Conservation (phyloP, 2,888 invertebrate genomes). For the Stenodema calcarata region DNA sequence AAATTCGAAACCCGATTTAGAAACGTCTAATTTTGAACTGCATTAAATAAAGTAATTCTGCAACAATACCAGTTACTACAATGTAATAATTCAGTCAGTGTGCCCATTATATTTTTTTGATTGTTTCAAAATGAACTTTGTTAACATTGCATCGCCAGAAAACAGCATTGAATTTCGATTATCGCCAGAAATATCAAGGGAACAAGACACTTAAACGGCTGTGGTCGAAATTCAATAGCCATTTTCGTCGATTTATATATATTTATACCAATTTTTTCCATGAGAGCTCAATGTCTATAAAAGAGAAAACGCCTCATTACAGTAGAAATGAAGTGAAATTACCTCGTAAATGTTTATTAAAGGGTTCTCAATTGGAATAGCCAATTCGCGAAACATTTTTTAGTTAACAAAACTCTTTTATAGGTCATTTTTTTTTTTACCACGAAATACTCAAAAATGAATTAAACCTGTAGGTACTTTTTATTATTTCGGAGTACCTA, state of each 20-base stretch:
- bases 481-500: background rate
- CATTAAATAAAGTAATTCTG: no score
- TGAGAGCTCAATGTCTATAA: background rate
- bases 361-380: background rate
- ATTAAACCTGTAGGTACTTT: background rate
- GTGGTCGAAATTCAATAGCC: background rate
- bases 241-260: background rate
- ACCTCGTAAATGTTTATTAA: background rate
- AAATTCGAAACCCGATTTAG: no score
- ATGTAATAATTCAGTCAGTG: no score
- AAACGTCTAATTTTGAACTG: no score
- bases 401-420: background rate
- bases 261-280: background rate
- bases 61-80: no score
- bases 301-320: background rate
- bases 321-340: background rate
- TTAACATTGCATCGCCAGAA: background rate
- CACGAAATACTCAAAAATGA: conserved; percentile 1
- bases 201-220: background rate
- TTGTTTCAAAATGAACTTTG: no score
- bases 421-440: background rate
- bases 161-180: background rate
- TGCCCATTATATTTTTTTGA: no score
- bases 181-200: background rate
- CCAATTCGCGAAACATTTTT: background rate